These are phyloP conservation scores for Hemicentrotus pulcherrimus DNA, from an alignment of 35 echinoderm and acorn worm genomes.

Conservation along the genomic window DNA sequence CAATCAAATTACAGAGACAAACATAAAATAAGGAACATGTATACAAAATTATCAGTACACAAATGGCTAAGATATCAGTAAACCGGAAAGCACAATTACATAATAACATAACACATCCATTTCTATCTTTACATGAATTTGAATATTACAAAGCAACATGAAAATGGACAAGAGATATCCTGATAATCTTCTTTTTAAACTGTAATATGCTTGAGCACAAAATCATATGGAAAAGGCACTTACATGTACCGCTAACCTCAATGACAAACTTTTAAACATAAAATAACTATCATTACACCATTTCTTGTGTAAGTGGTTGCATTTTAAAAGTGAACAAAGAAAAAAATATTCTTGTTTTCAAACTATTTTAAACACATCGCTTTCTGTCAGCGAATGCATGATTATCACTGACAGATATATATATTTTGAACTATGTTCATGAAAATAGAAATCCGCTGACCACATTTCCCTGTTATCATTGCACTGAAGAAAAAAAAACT, in stretches of 20 bases:
- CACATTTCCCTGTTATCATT: background rate
- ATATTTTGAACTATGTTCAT: no score
- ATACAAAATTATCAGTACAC: background rate
- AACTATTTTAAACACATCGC: background rate
- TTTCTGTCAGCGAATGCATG: no score
- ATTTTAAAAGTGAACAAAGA: background rate
- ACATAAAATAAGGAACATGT: background rate
- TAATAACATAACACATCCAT: background rate
- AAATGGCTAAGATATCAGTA: slow-evolving; percentile 1
- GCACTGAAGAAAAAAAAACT: background rate
- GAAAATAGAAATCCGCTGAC: no score
- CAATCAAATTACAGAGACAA: background rate
- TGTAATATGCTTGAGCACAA: background rate
- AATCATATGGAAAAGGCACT: background rate
- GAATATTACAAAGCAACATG: background rate
- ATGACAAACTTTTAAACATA: background rate
- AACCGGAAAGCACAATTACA: background rate
- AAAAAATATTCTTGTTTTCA: background rate
- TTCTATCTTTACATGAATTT: background rate
- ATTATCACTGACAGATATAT: no score
- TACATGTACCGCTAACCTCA: background rate
- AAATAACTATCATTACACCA: background rate
- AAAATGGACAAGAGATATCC: background rate
- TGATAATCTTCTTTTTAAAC: background rate
- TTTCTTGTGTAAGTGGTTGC: background rate